Base-by-base conservation (phyloP, 2,113 vertebrate genomes). In the Amazona vittata region DNA sequence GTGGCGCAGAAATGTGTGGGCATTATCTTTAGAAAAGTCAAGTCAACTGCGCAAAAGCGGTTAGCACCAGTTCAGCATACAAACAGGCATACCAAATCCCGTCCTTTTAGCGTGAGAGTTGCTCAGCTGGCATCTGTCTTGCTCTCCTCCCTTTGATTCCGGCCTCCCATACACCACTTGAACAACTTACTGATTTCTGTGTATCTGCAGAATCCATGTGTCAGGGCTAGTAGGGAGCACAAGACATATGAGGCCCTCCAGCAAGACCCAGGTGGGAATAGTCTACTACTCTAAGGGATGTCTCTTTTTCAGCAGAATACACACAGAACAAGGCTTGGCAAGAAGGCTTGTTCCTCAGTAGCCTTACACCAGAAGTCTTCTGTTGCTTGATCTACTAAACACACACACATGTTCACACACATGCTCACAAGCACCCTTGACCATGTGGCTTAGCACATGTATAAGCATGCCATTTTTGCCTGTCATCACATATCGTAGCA, bases 201-300 rank as follows among this genome's bases (percentile, higher is more conserved):
- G 0, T n/a, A 7, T 33, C 46, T 57, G n/a, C 12, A 29, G 46
- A 59, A 26, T 7, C n/a, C 0, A 0, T 12, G 44, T 47, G 49
- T 57, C 33, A 47, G 24, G 41, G 41, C n/a, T 59, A 19, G 47
- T 37, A 25, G 15, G 53, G 28, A 78, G 12, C 16, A 57, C 2
- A 0, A 11, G 35, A 14, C 25, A 12, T 0, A 1, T 3, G 59
- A 68, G 35, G 35, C 10, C 6, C 52, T 53, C 67, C 60, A 84
- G 49, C 21, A 41, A 9, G 47, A 19, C 1, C 0, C 26, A 26
- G 33, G 15, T 43, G 59, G 2, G 14, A 0, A 18, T 8, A 31
- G 14, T 47, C 22, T 47, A 7, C 52, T 50, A 1, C 21, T 28
- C 25, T 3, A 1, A 31, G 12, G 25, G 18, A 6, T 15, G 11